Conservation (phyloP, 1,140 invertebrate genomes). For the Oscheius sp. region DNA sequence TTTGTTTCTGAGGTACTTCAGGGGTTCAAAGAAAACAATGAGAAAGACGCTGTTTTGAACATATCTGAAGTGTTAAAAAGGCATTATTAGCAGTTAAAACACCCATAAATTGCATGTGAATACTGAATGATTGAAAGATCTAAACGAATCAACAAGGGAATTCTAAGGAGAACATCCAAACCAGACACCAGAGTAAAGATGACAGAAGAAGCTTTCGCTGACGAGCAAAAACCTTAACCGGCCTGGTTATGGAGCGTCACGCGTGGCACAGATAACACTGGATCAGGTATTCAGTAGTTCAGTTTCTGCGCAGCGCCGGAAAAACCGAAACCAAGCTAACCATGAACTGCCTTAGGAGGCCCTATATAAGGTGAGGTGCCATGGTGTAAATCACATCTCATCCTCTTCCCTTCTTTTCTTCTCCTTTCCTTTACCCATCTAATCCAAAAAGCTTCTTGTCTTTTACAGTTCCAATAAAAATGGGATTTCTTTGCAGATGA, state of each 20-base stretch:
- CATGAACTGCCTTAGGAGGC: not conserved
- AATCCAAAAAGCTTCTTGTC: not conserved
- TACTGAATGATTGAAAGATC: too few species aligned
- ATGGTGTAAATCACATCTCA: not conserved
- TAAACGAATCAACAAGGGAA: too few species aligned
- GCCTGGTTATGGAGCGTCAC: not conserved
- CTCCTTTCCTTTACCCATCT: not conserved
- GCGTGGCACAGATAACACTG: slow-evolving; percentile 2
- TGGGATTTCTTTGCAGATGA: not conserved
- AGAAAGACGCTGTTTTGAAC: too few species aligned
- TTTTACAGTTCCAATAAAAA: too few species aligned
- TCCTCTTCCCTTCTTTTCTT: not conserved
- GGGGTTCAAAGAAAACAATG: too few species aligned
- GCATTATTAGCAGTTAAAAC: too few species aligned
- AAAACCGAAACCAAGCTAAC: slow-evolving; percentile 4
- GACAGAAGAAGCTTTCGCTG: too few species aligned
- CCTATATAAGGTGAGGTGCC: not conserved
- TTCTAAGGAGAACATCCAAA: too few species aligned
- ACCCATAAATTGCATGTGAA: too few species aligned
- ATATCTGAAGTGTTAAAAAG: too few species aligned
- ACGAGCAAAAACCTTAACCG: not conserved
- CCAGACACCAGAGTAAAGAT: too few species aligned
- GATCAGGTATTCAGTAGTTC: not conserved
- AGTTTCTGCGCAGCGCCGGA: not conserved
- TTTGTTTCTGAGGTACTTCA: too few species aligned